phyloP scores from a whole-genome alignment of 2,797 vertebrate genomes.

The Anguilla anguilla region DNA sequence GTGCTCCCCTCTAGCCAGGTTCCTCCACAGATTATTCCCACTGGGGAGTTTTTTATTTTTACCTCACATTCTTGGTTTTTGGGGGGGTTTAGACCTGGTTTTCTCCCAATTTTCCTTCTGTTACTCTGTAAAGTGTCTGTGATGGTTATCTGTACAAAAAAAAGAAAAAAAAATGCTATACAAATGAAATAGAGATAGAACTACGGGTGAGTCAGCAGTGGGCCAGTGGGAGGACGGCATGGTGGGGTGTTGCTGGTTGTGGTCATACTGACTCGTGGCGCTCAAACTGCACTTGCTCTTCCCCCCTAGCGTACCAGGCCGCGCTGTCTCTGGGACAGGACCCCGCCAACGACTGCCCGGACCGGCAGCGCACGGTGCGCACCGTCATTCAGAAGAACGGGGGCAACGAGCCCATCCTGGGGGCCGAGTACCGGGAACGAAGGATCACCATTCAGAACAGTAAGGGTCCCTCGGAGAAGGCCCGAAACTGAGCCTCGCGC shows the following conservation, averaged over 20 bases:
- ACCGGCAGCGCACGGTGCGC: conserved; percentile 82
- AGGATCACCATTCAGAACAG: conserved; percentile 90
- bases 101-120: too few relatives aligned
- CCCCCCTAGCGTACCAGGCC: conserved; percentile 84
- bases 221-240: neutral
- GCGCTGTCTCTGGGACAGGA: conserved; percentile 83
- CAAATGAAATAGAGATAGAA: too few relatives aligned
- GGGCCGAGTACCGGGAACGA: conserved; percentile 84
- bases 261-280: neutral
- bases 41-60: too few relatives aligned
- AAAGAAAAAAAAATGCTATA: too few relatives aligned
- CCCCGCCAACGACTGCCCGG: conserved; percentile 85
- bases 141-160: too few relatives aligned
- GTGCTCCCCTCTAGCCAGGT: too few relatives aligned
- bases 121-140: too few relatives aligned
- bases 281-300: neutral
- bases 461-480: conserved; percentile 63
- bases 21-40: too few relatives aligned
- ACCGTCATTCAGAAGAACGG: conserved; percentile 86
- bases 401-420: conserved; percentile 77
- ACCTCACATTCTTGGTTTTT: too few relatives aligned
- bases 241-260: neutral
- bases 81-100: too few relatives aligned
- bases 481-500: neutral
- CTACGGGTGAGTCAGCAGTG: neutral